Conservation (phyloP, 2,888 invertebrate species). For the Choristoneura rosaceana region DNA sequence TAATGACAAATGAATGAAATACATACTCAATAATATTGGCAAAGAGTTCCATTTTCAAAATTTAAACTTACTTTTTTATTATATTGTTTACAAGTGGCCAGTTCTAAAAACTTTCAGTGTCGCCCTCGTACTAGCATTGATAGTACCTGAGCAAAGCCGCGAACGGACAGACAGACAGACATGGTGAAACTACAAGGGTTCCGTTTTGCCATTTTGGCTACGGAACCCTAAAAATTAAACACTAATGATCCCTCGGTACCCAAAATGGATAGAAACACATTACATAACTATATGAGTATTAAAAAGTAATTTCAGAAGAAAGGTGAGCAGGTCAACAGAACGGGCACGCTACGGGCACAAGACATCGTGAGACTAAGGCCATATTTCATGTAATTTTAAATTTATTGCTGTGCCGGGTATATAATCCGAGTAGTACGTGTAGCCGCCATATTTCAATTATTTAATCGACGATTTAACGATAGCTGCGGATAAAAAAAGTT, state of each 20-base stretch:
- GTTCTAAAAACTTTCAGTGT: too few species aligned
- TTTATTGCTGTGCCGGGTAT: constrained; percentile 28
- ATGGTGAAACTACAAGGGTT: too few species aligned
- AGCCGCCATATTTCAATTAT: constrained; percentile 40
- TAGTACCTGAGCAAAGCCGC: too few species aligned
- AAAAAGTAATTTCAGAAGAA: constrained; percentile 20
- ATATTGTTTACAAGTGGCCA: too few species aligned
- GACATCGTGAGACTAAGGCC: constrained; percentile 15
- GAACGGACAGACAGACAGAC: too few species aligned
- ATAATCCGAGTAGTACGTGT: constrained; percentile 27
- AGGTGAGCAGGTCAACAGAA: constrained; percentile 22
- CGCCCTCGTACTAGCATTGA: too few species aligned
- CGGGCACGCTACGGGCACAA: not conserved
- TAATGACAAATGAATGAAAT: too few species aligned
- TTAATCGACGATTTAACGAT: constrained; percentile 27
- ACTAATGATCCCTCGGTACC: too few species aligned
- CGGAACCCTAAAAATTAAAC: not conserved
- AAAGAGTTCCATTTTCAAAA: too few species aligned
- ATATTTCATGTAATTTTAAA: constrained; percentile 42
- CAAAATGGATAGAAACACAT: not conserved
- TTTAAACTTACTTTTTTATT: too few species aligned
- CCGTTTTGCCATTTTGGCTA: too few species aligned
- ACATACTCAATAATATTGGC: too few species aligned
- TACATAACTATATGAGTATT: not conserved
- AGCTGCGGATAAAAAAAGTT: constrained; percentile 32